Evolutionary conservation across 92 coral and sea anemone genomes (phyloP).

Genomic region (Porites cylindrica): DNA sequence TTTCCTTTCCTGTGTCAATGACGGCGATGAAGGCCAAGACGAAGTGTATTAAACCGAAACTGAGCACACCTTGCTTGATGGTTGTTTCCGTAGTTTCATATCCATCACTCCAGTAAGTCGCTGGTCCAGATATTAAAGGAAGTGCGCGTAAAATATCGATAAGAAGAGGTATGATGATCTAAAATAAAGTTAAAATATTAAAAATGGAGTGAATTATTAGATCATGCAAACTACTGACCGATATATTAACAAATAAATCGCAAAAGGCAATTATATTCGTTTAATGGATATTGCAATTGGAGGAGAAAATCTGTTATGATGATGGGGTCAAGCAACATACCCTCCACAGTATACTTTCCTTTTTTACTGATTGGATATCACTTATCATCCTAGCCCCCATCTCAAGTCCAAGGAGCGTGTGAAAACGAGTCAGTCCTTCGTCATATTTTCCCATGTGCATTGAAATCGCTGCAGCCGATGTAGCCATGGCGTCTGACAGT

Average conservation of each 20-base stretch:
- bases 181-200: neutral
- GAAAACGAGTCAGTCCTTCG: constrained; percentile 1
- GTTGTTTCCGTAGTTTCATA: too few relatives aligned
- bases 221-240: too few relatives aligned
- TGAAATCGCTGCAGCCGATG: constrained; percentile 85
- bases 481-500: constrained; percentile 89
- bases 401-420: constrained; percentile 24
- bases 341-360: neutral
- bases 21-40: constrained; percentile 1
- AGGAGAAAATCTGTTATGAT: too few relatives aligned
- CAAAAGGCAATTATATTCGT: too few relatives aligned
- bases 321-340: neutral
- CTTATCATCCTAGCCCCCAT: constrained; percentile 24
- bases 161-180: too few relatives aligned
- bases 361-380: neutral
- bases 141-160: too few relatives aligned
- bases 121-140: too few relatives aligned
- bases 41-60: neutral
- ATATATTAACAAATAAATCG: too few relatives aligned
- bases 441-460: constrained; percentile 24
- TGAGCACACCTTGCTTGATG: neutral
- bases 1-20: neutral
- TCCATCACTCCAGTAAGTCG: too few relatives aligned
- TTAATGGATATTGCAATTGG: too few relatives aligned
- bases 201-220: too few relatives aligned